phyloP scores from a whole-genome alignment of 1,140 invertebrate genomes.

The Augochlora pura region DNA sequence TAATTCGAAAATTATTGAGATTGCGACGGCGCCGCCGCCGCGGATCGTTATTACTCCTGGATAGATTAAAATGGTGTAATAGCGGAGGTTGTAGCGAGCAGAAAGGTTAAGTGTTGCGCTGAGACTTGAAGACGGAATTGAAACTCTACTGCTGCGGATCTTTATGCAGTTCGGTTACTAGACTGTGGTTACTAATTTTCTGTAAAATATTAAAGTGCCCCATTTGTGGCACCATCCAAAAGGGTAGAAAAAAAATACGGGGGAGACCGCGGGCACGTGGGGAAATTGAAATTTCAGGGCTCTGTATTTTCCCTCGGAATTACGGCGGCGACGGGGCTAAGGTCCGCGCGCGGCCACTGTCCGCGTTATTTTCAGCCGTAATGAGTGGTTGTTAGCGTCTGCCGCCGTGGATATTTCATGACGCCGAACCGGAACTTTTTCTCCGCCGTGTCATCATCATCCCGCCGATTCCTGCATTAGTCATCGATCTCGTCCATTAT shows the following conservation, averaged over 20 bases:
- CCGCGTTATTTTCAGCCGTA: conserved; percentile 14
- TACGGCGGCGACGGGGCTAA: not conserved
- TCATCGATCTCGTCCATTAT: not conserved
- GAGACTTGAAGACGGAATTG: no score
- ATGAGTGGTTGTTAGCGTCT: not conserved
- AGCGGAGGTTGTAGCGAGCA: no score
- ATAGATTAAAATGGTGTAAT: no score
- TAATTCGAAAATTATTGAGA: no score
- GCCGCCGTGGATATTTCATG: not conserved
- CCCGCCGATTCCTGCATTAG: not conserved
- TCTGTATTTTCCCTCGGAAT: not conserved
- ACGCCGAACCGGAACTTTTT: not conserved
- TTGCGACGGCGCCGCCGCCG: no score
- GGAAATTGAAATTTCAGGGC: conserved; percentile 10
- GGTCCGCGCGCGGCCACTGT: not conserved
- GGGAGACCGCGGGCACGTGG: not conserved
- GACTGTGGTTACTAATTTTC: no score
- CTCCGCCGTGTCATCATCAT: conserved; percentile 15
- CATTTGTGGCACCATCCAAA: no score
- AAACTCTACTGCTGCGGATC: no score
- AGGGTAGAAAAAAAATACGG: not conserved
- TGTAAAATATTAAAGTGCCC: no score
- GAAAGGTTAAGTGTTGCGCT: no score
- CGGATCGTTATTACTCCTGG: no score
- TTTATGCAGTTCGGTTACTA: no score